These are phyloP conservation scores for Origma solitaria DNA, from an alignment of 2,113 vertebrate genomes.

Conservation along the genomic window DNA sequence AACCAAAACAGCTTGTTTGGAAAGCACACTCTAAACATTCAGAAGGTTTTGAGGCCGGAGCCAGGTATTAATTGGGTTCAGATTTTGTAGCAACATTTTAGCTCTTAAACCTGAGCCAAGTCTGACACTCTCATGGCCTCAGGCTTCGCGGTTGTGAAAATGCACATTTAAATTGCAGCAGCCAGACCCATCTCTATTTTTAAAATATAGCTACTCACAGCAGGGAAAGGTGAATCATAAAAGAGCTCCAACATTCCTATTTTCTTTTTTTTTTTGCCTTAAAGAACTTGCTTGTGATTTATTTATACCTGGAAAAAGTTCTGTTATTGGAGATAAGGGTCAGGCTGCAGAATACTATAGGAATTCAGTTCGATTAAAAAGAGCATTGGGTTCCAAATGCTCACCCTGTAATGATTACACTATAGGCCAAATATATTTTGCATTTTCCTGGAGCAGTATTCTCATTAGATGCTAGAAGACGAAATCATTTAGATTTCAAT, in stretches of 20 bases:
- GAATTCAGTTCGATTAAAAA: neutral
- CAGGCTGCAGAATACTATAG: neutral
- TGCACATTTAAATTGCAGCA: neutral
- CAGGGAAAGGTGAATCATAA: neutral
- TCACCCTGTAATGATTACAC: neutral
- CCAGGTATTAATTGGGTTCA: neutral
- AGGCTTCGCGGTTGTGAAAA: neutral
- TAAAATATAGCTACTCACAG: neutral
- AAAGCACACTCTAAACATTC: neutral
- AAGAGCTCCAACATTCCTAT: neutral
- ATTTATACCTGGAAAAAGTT: neutral
- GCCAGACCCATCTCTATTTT: neutral
- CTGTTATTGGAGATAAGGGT: neutral
- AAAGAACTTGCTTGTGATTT: neutral
- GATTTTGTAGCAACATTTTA: neutral
- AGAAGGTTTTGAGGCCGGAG: neutral
- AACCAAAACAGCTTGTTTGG: neutral
- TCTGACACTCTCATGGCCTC: neutral
- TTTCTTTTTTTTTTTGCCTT: neutral
- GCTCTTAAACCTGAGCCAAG: neutral
- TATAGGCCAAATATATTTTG: neutral
- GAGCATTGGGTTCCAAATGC: neutral
- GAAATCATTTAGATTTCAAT: neutral
- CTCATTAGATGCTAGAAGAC: neutral
- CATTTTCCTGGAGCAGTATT: neutral